Evolutionary conservation across 2,888 invertebrate genomes (phyloP).

Genomic region (Cynaeus angustus): DNA sequence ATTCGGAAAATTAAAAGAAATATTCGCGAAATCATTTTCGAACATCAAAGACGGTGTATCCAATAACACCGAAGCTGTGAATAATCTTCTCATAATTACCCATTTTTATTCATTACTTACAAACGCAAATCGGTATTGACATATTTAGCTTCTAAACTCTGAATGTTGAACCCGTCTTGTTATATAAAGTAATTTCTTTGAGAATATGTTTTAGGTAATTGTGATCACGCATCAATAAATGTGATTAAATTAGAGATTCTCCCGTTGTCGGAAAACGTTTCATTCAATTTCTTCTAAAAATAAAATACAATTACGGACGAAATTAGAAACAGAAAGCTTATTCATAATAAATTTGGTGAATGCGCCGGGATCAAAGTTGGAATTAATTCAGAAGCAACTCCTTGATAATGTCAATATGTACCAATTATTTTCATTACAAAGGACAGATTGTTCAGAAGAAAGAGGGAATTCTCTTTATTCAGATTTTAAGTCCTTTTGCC

Average conservation of each 20-base stretch:
- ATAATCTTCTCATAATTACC: constrained; percentile 37
- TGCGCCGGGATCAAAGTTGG: background rate
- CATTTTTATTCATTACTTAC: constrained; percentile 2
- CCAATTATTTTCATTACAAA: too few species aligned
- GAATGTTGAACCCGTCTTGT: background rate
- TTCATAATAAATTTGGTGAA: background rate
- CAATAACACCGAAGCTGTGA: constrained; percentile 27
- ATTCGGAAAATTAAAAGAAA: constrained; percentile 38
- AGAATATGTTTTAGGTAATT: background rate
- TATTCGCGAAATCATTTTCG: constrained; percentile 37
- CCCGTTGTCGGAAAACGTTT: background rate
- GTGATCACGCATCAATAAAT: background rate
- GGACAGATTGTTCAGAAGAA: too few species aligned
- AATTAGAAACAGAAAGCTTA: too few species aligned
- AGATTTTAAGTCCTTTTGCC: too few species aligned
- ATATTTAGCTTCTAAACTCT: background rate
- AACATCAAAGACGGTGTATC: constrained; percentile 33
- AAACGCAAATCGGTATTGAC: background rate
- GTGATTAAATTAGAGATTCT: constrained; percentile 2
- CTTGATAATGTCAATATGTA: too few species aligned
- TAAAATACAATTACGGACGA: background rate
- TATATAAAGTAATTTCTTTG: background rate
- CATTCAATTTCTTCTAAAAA: background rate
- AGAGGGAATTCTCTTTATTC: too few species aligned
- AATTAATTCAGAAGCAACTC: background rate